Evolutionary conservation across 2,113 vertebrate genomes (phyloP).

Genomic region (Paedocypris sp.): DNA sequence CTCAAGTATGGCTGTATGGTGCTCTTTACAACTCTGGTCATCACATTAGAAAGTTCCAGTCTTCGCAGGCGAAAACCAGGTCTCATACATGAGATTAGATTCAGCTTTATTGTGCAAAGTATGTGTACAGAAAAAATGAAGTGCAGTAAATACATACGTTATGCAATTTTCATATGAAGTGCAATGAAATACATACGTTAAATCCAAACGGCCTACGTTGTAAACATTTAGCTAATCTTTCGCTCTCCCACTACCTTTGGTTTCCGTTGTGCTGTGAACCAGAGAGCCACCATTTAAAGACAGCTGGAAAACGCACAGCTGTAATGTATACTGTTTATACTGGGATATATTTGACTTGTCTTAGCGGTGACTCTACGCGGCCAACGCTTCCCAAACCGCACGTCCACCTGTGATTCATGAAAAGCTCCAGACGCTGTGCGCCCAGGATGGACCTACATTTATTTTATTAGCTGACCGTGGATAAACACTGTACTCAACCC

Average conservation of each 20-base stretch:
- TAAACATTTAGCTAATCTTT: not conserved
- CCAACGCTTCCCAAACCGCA: slow-evolving; percentile 19
- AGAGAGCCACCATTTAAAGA: not conserved
- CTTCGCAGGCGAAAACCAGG: too few relatives aligned
- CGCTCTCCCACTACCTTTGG: not conserved
- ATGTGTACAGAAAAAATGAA: too few relatives aligned
- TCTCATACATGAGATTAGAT: too few relatives aligned
- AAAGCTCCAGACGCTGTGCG: slow-evolving; percentile 16
- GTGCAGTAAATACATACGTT: too few relatives aligned
- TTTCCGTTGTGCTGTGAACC: not conserved
- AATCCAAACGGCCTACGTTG: not conserved
- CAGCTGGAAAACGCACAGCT: slow-evolving; percentile 29
- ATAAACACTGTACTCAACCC: slow-evolving; percentile 46
- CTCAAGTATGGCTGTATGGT: too few relatives aligned
- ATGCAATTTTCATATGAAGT: too few relatives aligned
- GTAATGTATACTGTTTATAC: slow-evolving; percentile 26
- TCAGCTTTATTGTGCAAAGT: too few relatives aligned
- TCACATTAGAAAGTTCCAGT: too few relatives aligned
- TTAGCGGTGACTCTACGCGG: slow-evolving; percentile 3
- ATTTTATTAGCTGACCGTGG: slow-evolving; percentile 55
- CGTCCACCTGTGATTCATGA: slow-evolving; percentile 32
- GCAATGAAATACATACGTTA: too few relatives aligned
- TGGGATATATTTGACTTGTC: slow-evolving; percentile 41
- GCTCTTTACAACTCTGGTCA: too few relatives aligned
- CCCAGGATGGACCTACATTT: slow-evolving; percentile 20